phyloP scores from a whole-genome alignment of 2,888 invertebrate genomes.

The Hypercompe scribonia region DNA sequence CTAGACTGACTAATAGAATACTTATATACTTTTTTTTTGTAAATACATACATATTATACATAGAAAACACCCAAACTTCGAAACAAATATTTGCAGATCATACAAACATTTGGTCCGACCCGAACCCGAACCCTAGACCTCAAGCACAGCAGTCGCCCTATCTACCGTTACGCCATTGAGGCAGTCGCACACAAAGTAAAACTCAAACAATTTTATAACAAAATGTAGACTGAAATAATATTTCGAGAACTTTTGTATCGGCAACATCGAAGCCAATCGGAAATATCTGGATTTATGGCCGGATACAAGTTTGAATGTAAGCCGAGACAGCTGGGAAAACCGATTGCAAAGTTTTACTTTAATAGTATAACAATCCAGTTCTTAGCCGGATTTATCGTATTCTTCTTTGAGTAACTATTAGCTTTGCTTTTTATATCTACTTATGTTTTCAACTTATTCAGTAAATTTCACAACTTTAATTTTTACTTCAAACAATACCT shows the following conservation, averaged over 20 bases:
- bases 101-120: too few species aligned
- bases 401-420: constrained; percentile 23
- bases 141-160: too few species aligned
- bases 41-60: too few species aligned
- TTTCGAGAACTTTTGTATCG: constrained; percentile 11
- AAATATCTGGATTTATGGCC: constrained; percentile 45
- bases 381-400: constrained; percentile 33
- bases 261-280: constrained; percentile 29
- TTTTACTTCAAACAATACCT: background rate
- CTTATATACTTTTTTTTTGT: too few species aligned
- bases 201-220: constrained; percentile 4
- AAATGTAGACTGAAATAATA: constrained; percentile 3
- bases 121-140: too few species aligned
- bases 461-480: background rate
- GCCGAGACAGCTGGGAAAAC: constrained; percentile 32
- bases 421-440: background rate
- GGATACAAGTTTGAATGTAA: constrained; percentile 41
- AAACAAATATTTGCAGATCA: too few species aligned
- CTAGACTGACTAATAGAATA: too few species aligned
- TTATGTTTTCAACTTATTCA: background rate
- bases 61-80: too few species aligned
- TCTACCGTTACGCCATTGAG: too few species aligned
- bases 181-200: background rate
- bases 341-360: constrained; percentile 43
- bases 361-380: constrained; percentile 26